Evolutionary conservation across 1,140 invertebrate species (phyloP), one percentile per base, ranked within the genome.

Genomic region (Calephelis virginiensis): DNA sequence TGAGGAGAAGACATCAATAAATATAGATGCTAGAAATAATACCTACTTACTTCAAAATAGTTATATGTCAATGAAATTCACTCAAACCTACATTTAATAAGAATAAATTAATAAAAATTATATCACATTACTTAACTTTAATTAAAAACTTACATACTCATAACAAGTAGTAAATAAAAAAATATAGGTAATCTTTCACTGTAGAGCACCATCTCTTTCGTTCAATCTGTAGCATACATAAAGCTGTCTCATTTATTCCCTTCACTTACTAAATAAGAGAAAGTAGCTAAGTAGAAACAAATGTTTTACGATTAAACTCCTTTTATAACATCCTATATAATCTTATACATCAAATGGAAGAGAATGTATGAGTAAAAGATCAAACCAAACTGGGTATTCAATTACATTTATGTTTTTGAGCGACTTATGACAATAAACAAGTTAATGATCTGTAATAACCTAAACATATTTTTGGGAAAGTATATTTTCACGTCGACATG

Each of bases 221-320:
- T 67, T 63, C 75, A 38, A 56, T 66, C 56, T 37, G 43, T 63
- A 38, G 61, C 64, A 61, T 62, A 50, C 63, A 74, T 82, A 73
- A 70, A 66, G 60, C 77, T 56, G 72, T 89, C 85, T 71, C 77
- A 66, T 69, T 88, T 80, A 53, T 80, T 86, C 86, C 86, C 83
- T 89, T 89, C 86, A 89, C 88, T 89, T 71, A 70, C 78, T 75
- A 76, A 80, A 75, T 83, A 89, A 89, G 88, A 90, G 88, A 90
- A 90, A 90, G 88, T 90, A 89, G 86, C 84, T 81, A 86, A 89
- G 85, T 83, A 83, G 86, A 82, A 87, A 82, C 84, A 89, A 83
- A 79, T 83, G 38, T 14, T 56, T 17, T n/a, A 59, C 43, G 49
- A 56, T 59, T 59, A 45, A 46, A 65, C 37, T 65, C 63, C 63